Evolutionary conservation across 2,797 vertebrate species (phyloP).

Genomic region (Cirrhinus molitorella): DNA sequence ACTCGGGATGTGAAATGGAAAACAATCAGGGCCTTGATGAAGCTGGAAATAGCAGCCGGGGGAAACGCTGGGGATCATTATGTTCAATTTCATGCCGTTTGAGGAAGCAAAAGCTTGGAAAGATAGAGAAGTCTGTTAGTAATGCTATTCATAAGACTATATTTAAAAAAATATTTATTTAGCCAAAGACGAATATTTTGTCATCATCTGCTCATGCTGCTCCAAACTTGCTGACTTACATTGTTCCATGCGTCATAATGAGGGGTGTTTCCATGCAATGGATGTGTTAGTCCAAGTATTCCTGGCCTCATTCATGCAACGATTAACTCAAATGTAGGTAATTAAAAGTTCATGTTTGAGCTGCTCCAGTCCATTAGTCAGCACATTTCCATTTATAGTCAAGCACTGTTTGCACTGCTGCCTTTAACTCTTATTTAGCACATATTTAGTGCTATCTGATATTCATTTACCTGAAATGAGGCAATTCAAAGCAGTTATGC

Average conservation of each 20-base stretch:
- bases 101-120: neutral
- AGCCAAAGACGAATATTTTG: neutral
- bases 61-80: slow-evolving; percentile 5
- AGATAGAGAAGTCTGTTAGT: neutral
- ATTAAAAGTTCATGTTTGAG: neutral
- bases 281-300: neutral
- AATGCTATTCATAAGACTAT: neutral
- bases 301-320: neutral
- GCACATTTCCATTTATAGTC: neutral
- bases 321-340: neutral
- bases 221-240: neutral
- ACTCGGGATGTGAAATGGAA: slow-evolving; percentile 19
- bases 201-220: neutral
- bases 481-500: neutral
- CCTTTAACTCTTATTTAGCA: neutral
- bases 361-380: neutral
- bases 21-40: slow-evolving; percentile 22
- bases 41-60: slow-evolving; percentile 4
- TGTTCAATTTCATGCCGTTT: neutral
- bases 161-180: neutral
- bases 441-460: slow-evolving; percentile 4
- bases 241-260: neutral
- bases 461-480: neutral
- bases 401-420: neutral
- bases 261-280: neutral